These are phyloP conservation scores for Eristalis intricaria DNA, from an alignment of 2,888 invertebrate genomes.

Conservation along the genomic window DNA sequence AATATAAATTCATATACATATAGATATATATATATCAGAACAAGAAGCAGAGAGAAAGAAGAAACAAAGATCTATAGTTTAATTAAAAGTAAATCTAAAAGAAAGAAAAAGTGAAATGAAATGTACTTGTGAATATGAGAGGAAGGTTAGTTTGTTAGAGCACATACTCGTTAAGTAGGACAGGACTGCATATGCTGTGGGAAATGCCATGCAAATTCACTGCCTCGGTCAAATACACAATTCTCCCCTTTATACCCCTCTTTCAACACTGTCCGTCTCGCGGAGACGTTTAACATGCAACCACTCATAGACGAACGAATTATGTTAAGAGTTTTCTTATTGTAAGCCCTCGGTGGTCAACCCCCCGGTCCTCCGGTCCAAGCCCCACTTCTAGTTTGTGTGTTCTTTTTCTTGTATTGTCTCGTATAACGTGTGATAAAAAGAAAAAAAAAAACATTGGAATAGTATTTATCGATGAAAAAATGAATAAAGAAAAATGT, in stretches of 20 bases:
- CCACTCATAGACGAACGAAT: conserved; percentile 25
- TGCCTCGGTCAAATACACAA: conserved; percentile 48
- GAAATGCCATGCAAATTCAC: conserved; percentile 47
- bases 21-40: conserved; percentile 28
- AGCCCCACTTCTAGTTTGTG: neutral
- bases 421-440: conserved; percentile 66
- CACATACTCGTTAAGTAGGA: conserved; percentile 40
- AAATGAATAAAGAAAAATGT: conserved; percentile 15
- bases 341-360: neutral
- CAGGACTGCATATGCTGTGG: conserved; percentile 11
- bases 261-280: neutral
- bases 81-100: conserved; percentile 37
- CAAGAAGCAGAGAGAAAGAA: conserved; percentile 43
- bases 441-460: conserved; percentile 44
- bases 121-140: conserved; percentile 52
- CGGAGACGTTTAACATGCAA: neutral
- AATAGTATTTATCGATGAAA: conserved; percentile 64
- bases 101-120: conserved; percentile 4
- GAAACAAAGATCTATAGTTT: conserved; percentile 55
- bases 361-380: no score
- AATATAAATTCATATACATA: conserved; percentile 46
- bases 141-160: conserved; percentile 28
- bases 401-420: conserved; percentile 32
- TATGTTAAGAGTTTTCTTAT: conserved; percentile 29
- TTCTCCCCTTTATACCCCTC: neutral